Evolutionary conservation across 1,140 invertebrate genomes (phyloP).

Genomic region (Apis florea): DNA sequence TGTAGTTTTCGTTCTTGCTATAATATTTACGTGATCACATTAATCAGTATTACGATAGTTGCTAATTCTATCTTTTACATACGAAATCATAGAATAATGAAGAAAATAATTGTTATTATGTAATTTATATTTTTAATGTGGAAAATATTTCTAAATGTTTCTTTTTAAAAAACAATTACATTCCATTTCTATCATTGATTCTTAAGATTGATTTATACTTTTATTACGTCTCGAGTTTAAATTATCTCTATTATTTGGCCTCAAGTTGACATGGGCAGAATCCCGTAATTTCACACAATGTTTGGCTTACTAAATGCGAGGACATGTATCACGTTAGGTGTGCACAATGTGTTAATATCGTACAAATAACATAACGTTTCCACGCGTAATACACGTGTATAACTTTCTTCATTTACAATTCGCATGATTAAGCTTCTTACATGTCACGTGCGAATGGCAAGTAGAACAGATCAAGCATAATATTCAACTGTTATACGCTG

Average conservation of each 20-base stretch:
- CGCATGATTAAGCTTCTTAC: not conserved
- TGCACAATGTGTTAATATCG: not conserved
- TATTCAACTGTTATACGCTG: not conserved
- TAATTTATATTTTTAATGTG: no score
- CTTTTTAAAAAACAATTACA: no score
- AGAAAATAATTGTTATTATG: no score
- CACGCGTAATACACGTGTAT: not conserved
- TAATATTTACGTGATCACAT: not conserved
- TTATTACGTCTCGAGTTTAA: no score
- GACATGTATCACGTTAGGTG: not conserved
- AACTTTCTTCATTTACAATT: conserved; percentile 2
- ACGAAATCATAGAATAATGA: not conserved
- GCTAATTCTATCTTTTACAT: not conserved
- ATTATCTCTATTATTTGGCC: no score
- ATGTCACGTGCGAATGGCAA: not conserved
- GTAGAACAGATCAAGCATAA: not conserved
- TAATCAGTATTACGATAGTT: not conserved
- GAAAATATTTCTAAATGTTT: no score
- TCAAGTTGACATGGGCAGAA: no score
- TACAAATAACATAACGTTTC: not conserved
- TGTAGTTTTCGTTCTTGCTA: not conserved
- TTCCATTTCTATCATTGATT: no score
- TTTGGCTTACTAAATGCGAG: not conserved
- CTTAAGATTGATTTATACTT: no score
- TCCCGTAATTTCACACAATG: no score